Percentiles rank a stretch among this genome's conserved stretches.
Conservation (phyloP, 2,888 invertebrate genomes). For the Trichogramma dendrolimi region DNA sequence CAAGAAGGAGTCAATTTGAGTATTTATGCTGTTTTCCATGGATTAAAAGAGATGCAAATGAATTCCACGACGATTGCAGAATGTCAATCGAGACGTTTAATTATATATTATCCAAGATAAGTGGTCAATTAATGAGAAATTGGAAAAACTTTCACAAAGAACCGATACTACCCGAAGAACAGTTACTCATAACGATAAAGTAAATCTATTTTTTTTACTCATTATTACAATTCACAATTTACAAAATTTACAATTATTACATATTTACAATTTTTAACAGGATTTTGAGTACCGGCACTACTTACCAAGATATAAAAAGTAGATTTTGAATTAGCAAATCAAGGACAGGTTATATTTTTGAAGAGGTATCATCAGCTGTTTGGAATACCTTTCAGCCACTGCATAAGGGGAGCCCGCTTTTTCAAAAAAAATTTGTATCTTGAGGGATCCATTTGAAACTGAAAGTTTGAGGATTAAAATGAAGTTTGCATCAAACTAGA, state of each 20-base stretch:
- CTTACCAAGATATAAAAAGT: conserved; percentile 9
- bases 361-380: conserved; percentile 8
- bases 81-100: background rate
- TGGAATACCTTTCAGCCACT: conserved; percentile 9
- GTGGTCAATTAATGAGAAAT: background rate
- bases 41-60: no score
- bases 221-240: background rate
- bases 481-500: conserved; percentile 18
- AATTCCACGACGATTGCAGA: background rate
- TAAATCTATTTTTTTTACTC: background rate
- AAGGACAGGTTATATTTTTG: background rate
- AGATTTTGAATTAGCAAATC: conserved; percentile 10
- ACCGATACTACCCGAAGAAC: background rate
- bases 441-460: no score
- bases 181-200: background rate
- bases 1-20: no score
- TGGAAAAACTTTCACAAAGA: background rate
- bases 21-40: no score
- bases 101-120: background rate
- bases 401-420: conserved; percentile 24
- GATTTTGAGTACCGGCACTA: conserved; percentile 16
- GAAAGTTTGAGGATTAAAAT: conserved; percentile 4
- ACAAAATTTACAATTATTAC: no score
- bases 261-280: conserved; percentile 4
- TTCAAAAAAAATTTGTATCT: no score